These are phyloP conservation scores for Artemisiospiza belli DNA, from an alignment of 2,113 vertebrate genomes.

Conservation along the genomic window DNA sequence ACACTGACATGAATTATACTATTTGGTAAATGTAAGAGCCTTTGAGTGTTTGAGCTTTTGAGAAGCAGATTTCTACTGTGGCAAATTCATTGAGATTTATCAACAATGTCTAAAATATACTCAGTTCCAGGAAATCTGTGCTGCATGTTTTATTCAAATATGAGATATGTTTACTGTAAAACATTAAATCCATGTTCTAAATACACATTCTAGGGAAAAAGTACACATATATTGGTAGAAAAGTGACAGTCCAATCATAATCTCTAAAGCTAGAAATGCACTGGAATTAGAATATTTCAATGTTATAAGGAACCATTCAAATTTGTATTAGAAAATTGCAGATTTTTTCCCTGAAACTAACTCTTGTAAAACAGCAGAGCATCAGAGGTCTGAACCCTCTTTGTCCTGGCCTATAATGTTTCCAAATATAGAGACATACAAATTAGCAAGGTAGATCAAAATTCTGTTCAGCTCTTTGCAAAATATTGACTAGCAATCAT, in stretches of 20 bases:
- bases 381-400: neutral
- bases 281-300: neutral
- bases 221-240: neutral
- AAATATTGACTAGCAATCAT: neutral
- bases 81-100: neutral
- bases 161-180: neutral
- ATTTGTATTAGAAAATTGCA: neutral
- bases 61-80: neutral
- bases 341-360: neutral
- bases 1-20: neutral
- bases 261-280: neutral
- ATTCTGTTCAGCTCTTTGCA: fast-evolving
- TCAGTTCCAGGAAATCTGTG: neutral
- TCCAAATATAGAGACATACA: neutral
- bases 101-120: neutral
- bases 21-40: neutral
- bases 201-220: neutral
- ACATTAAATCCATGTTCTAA: neutral
- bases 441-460: neutral
- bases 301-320: neutral
- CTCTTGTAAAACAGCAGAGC: neutral
- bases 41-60: neutral
- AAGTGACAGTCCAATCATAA: neutral
- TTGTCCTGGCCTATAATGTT: neutral
- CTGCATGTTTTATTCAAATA: neutral